Conservation (phyloP, 2,888 invertebrate species). For the Abrostola tripartita region DNA sequence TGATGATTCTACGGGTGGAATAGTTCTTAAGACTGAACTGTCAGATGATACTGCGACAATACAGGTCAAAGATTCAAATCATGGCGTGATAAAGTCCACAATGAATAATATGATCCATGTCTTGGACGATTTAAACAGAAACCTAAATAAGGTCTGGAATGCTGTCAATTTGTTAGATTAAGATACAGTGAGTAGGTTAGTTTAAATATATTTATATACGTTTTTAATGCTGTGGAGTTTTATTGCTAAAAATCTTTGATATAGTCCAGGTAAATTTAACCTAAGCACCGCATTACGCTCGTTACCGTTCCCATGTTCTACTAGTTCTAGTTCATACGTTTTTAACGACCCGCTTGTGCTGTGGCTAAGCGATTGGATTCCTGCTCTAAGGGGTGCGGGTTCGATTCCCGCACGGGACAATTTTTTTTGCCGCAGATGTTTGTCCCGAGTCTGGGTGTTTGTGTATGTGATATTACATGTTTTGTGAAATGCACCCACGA, state of each 20-base stretch:
- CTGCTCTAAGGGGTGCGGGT: too few species aligned
- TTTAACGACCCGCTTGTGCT: too few species aligned
- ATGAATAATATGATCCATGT: conserved; percentile 70
- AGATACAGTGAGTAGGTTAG: conserved; percentile 59
- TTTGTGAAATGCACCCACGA: too few species aligned
- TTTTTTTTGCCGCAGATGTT: too few species aligned
- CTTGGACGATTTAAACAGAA: conserved; percentile 75
- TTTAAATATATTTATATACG: conserved; percentile 24
- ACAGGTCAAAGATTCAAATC: conserved; percentile 63
- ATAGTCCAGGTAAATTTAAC: too few species aligned
- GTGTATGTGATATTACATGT: too few species aligned
- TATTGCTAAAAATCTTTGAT: not conserved
- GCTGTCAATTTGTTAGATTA: conserved; percentile 75
- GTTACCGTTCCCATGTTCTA: too few species aligned
- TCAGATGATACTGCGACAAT: conserved; percentile 66
- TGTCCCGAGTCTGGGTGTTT: too few species aligned
- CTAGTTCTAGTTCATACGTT: too few species aligned
- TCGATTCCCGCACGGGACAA: too few species aligned
- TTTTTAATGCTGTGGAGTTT: not conserved
- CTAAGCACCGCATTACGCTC: not conserved
- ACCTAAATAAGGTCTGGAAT: conserved; percentile 76
- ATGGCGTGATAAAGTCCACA: conserved; percentile 71
- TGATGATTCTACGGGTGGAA: conserved; percentile 43
- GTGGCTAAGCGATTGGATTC: too few species aligned
- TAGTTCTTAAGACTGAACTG: conserved; percentile 67